A percentile compares a stretch with the other conserved stretches of the same genome.
phyloP scores from a whole-genome alignment of 2,113 vertebrate genomes.

The Lamprotornis superbus region DNA sequence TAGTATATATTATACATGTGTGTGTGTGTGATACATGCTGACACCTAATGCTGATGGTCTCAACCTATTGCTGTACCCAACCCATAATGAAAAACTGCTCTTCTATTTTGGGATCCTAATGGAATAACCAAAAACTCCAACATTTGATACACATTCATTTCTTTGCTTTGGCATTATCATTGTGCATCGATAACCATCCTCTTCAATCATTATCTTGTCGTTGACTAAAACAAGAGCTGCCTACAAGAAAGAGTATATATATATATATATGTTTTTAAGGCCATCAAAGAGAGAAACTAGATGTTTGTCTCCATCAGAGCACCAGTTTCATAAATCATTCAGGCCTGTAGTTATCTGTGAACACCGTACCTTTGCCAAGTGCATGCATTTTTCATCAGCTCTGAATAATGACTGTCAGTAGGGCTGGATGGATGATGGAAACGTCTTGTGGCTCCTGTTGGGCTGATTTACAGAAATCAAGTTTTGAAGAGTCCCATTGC shows the following conservation, averaged over 20 bases:
- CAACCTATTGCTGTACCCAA: neutral
- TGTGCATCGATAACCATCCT: neutral
- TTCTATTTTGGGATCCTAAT: neutral
- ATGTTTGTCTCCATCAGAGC: constrained; percentile 24
- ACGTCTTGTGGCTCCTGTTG: neutral
- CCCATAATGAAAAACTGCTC: neutral
- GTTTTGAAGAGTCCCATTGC: neutral
- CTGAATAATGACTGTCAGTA: neutral
- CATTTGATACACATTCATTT: neutral
- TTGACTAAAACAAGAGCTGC: neutral
- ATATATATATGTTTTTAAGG: neutral
- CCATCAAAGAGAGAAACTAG: constrained; percentile 12
- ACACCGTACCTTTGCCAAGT: neutral
- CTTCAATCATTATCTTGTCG: neutral
- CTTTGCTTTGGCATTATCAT: neutral
- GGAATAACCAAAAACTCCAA: neutral
- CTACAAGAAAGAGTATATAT: neutral
- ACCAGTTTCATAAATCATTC: constrained; percentile 66
- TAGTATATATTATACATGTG: neutral
- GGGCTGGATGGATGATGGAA: neutral
- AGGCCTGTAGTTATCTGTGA: constrained; percentile 12
- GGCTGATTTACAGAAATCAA: neutral
- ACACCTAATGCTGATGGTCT: neutral
- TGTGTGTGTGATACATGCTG: neutral
- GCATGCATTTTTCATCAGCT: constrained; percentile 64